Percentiles rank a stretch among this genome's conserved stretches.
These are phyloP conservation scores for Rambutsinella grinnellia DNA, from an alignment of 2,888 invertebrate species.

Conservation along the genomic window DNA sequence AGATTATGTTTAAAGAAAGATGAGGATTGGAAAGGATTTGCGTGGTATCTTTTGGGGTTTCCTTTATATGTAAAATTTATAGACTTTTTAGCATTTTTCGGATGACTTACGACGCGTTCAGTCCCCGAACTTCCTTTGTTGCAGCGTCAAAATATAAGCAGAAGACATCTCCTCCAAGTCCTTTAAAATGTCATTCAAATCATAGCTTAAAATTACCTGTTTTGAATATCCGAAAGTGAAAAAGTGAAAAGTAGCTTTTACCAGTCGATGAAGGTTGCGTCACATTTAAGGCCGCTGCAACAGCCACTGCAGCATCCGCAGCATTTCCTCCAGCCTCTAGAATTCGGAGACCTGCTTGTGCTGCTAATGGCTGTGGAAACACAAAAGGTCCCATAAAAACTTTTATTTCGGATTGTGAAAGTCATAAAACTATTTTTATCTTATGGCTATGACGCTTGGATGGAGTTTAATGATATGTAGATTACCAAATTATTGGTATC, in stretches of 20 bases:
- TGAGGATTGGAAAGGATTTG: too few species aligned
- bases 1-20: background rate
- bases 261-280: constrained; percentile 69
- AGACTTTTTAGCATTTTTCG: too few species aligned
- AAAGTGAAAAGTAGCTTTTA: too few species aligned
- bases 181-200: too few species aligned
- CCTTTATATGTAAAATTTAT: too few species aligned
- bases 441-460: too few species aligned
- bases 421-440: background rate
- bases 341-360: constrained; percentile 65
- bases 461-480: too few species aligned
- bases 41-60: too few species aligned
- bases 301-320: constrained; percentile 70
- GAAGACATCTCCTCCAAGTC: constrained; percentile 70
- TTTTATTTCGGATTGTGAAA: too few species aligned
- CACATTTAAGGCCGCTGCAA: constrained; percentile 69
- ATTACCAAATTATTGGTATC: too few species aligned
- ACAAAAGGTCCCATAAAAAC: too few species aligned
- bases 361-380: constrained; percentile 50
- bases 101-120: constrained; percentile 69
- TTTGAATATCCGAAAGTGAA: too few species aligned
- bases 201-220: background rate
- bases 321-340: constrained; percentile 70
- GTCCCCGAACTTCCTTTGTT: constrained; percentile 67
- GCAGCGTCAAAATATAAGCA: constrained; percentile 69